These are phyloP conservation scores for Gobius niger DNA, from an alignment of 2,113 vertebrate species.

Conservation along the genomic window DNA sequence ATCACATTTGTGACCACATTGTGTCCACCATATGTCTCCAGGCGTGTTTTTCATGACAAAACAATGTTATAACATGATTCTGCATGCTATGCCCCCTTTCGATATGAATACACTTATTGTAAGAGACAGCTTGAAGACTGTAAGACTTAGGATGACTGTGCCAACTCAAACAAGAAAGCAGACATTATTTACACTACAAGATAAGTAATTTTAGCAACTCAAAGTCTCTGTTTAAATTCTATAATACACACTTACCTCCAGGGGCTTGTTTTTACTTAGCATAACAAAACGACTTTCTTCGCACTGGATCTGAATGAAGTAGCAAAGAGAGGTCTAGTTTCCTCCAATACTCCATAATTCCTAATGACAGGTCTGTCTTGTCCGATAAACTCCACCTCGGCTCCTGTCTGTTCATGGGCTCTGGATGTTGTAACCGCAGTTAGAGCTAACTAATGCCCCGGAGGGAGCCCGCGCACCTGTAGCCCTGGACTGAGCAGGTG, in stretches of 20 bases:
- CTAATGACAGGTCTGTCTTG: conserved; percentile 4
- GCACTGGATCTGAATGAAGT: not conserved
- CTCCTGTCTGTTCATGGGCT: conserved; percentile 16
- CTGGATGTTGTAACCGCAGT: conserved; percentile 18
- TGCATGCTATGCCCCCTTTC: too few species aligned
- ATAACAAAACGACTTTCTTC: not conserved
- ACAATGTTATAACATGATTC: too few species aligned
- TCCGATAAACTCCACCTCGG: conserved; percentile 18
- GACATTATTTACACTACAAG: not conserved
- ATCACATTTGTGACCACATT: too few species aligned
- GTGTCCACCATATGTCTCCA: too few species aligned
- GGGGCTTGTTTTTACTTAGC: not conserved
- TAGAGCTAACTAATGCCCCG: conserved; percentile 53
- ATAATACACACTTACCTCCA: not conserved
- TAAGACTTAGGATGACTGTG: too few species aligned
- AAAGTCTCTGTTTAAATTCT: not conserved
- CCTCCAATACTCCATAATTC: not conserved
- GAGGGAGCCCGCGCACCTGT: conserved; percentile 57
- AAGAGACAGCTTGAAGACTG: too few species aligned
- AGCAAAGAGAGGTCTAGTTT: not conserved
- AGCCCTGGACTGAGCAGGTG: conserved; percentile 56
- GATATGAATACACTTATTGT: too few species aligned
- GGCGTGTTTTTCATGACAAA: too few species aligned
- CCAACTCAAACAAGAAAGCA: not conserved
- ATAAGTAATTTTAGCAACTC: not conserved